Conservation (phyloP, 2,797 vertebrate species). For the Enteromius radiatus region DNA sequence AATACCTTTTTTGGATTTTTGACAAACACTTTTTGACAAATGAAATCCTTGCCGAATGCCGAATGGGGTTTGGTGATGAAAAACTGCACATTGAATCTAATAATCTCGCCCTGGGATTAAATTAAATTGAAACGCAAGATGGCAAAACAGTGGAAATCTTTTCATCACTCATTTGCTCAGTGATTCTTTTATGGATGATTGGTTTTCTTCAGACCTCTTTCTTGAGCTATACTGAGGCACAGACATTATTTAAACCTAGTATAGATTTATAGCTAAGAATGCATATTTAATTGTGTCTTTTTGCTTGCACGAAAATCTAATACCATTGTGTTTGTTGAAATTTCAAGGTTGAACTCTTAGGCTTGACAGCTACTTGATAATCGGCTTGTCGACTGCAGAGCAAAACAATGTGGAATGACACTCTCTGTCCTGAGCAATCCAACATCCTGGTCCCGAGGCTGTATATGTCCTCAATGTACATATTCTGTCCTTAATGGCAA, state of each 20-base stretch:
- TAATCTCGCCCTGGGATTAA: constrained; percentile 22
- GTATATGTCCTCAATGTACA: neutral
- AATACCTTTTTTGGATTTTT: constrained; percentile 35
- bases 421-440: constrained; percentile 3
- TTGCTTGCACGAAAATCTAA: neutral
- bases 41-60: constrained; percentile 9
- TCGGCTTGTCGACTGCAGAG: neutral
- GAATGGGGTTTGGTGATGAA: constrained; percentile 11
- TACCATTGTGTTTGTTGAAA: neutral
- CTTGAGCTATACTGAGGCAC: neutral
- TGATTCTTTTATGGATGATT: neutral
- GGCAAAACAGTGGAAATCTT: neutral
- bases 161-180: neutral
- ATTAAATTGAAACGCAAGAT: constrained; percentile 24
- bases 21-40: constrained; percentile 43
- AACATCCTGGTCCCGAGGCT: constrained; percentile 1
- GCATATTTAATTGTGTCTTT: constrained; percentile 2
- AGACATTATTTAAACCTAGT: neutral
- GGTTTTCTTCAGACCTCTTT: neutral
- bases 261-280: neutral
- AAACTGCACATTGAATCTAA: constrained; percentile 31
- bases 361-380: constrained; percentile 4
- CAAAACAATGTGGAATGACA: neutral
- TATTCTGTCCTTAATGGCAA: neutral
- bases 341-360: constrained; percentile 9